Evolutionary conservation across 2,113 vertebrate species (phyloP), one percentile per base, ranked within the genome.

Genomic region (Lepus europaeus): DNA sequence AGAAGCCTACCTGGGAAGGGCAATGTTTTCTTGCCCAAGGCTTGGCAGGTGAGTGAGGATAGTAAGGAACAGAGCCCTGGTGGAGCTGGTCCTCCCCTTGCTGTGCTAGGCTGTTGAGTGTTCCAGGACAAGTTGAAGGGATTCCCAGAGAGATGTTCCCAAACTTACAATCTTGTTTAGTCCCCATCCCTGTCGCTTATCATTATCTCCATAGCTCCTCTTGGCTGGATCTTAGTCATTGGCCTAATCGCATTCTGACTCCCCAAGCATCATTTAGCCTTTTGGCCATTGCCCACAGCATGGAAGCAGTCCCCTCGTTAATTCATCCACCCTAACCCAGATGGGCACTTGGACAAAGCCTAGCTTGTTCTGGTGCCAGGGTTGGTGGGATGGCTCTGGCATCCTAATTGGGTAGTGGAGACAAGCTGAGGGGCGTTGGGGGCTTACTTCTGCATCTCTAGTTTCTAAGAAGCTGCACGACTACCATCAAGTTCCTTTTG

Each of bases 41-140:
- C 51, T 69, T 19, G n/a, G 9, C 6, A 61, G 39, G 53, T 0
- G 2, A n/a, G 4, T 5, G 25, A 6, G 6, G 27, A 2, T 1
- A 9, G 17, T 16, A 27, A 59, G 73, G 17, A 8, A 20, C 23
- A 74, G 59, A 78, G n/a, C 39, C 22, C 23, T 25, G 14, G 59
- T 64, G 6, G 36, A 2, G 1, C 7, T 0, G 2, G 3, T 17
- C 13, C 11, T 69, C 63, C 59, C 31, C 68, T 79, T 59, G 16
- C 5, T 64, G 2, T 64, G 64, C 69, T 12, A 61, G n/a, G 31
- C 45, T 91, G 19, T 66, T 13, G 31, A 53, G 51, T 27, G 90
- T 59, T 27, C 61, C 13, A n/a, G 73, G 33, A 53, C n/a, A 83
- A 73, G 51, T 1, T 59, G 70, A 25, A 61, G 27, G 61, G 25